Conservation (phyloP, 2,888 invertebrate genomes). For the Parnassius glacialis region DNA sequence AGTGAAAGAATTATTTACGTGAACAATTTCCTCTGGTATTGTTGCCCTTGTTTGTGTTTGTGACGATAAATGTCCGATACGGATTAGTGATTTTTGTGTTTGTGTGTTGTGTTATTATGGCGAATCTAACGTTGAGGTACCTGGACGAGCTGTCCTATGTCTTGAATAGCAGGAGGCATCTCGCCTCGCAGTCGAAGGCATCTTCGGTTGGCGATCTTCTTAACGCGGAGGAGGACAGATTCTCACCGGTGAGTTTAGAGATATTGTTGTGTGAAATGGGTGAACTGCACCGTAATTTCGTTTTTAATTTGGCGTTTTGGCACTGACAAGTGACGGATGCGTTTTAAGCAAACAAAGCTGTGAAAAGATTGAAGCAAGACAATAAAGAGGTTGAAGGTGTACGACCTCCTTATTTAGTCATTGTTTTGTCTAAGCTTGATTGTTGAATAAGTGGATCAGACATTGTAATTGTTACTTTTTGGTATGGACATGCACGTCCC, state of each 20-base stretch:
- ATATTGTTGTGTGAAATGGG: too few species aligned
- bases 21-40: slow-evolving; percentile 43
- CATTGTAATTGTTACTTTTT: neutral
- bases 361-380: slow-evolving; percentile 30
- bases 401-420: slow-evolving; percentile 33
- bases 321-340: neutral
- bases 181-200: slow-evolving; percentile 68
- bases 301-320: neutral
- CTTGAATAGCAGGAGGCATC: slow-evolving; percentile 65
- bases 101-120: slow-evolving; percentile 51
- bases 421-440: slow-evolving; percentile 26
- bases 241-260: slow-evolving; percentile 57
- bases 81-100: slow-evolving; percentile 39
- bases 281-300: neutral
- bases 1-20: slow-evolving; percentile 50
- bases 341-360: slow-evolving; percentile 16
- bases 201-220: slow-evolving; percentile 76
- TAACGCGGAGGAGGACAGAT: slow-evolving; percentile 68
- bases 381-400: slow-evolving; percentile 32
- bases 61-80: slow-evolving; percentile 26
- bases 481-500: too few species aligned
- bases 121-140: slow-evolving; percentile 72
- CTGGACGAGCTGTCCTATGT: slow-evolving; percentile 78
- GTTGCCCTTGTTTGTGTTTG: slow-evolving; percentile 30
- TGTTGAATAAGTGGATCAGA: neutral